phyloP scores from a whole-genome alignment of 2,797 vertebrate genomes.

The Spinus pinus region DNA sequence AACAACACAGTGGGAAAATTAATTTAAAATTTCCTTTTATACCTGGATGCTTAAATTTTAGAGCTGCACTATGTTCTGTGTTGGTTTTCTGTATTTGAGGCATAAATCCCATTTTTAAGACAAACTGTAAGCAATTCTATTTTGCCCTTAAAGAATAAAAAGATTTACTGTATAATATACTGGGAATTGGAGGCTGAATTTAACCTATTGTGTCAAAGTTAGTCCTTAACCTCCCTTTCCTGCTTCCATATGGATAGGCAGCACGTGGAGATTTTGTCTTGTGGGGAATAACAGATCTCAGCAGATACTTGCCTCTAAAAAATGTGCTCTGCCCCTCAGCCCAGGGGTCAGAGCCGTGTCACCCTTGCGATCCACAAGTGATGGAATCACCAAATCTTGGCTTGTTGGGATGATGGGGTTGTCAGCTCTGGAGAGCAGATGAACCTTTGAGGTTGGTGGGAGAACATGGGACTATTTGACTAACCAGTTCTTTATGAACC shows the following conservation, averaged over 20 bases:
- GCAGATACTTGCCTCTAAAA: neutral
- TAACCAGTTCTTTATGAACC: neutral
- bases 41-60: conserved; percentile 5
- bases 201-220: neutral
- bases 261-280: neutral
- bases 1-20: conserved; percentile 7
- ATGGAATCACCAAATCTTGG: neutral
- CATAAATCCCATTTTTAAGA: neutral
- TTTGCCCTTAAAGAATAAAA: neutral
- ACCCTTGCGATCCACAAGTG: fast-evolving
- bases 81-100: neutral
- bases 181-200: neutral
- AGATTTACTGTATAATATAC: neutral
- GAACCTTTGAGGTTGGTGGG: neutral
- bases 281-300: neutral
- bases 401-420: neutral
- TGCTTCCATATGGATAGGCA: neutral
- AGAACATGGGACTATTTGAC: neutral
- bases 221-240: neutral
- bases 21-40: neutral
- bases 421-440: neutral
- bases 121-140: neutral
- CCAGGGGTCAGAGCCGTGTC: fast-evolving
- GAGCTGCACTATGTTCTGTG: neutral
- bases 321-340: neutral